These are phyloP conservation scores for Piaya cayana DNA, from an alignment of 2,113 vertebrate species.

Conservation along the genomic window DNA sequence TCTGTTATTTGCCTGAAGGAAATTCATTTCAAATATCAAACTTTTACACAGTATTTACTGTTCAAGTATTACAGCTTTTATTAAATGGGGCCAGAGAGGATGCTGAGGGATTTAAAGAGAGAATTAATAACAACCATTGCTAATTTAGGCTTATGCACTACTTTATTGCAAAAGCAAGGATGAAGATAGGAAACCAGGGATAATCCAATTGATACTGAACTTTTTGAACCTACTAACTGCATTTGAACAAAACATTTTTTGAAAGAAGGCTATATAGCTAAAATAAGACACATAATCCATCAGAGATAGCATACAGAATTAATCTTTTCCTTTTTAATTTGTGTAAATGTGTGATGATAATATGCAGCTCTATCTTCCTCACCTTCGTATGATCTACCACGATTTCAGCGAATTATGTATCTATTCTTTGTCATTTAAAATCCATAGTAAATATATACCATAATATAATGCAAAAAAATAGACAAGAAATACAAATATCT, in stretches of 20 bases:
- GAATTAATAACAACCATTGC: conserved; percentile 61
- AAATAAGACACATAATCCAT: background rate
- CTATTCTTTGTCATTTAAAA: background rate
- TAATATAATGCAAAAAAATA: background rate
- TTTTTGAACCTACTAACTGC: conserved; percentile 24
- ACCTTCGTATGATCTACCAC: background rate
- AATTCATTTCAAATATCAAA: conserved; percentile 73
- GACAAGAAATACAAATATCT: background rate
- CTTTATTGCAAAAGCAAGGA: conserved; percentile 46
- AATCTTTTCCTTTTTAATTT: background rate
- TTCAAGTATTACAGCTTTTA: conserved; percentile 65
- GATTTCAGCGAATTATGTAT: background rate
- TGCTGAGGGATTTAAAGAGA: conserved; percentile 45
- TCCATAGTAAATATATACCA: background rate
- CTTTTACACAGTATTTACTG: conserved; percentile 69
- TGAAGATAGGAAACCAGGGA: conserved; percentile 15
- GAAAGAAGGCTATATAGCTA: background rate
- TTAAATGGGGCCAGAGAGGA: conserved; percentile 59
- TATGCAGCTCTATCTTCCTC: background rate
- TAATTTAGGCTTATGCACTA: conserved; percentile 47
- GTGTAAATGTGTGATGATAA: background rate
- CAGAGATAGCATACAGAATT: background rate
- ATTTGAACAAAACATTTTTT: background rate
- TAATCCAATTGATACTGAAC: conserved; percentile 48
- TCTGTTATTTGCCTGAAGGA: conserved; percentile 66